Evolutionary conservation across 2,797 vertebrate genomes (phyloP), one percentile per base, ranked within the genome.

Genomic region (Momotus momota): DNA sequence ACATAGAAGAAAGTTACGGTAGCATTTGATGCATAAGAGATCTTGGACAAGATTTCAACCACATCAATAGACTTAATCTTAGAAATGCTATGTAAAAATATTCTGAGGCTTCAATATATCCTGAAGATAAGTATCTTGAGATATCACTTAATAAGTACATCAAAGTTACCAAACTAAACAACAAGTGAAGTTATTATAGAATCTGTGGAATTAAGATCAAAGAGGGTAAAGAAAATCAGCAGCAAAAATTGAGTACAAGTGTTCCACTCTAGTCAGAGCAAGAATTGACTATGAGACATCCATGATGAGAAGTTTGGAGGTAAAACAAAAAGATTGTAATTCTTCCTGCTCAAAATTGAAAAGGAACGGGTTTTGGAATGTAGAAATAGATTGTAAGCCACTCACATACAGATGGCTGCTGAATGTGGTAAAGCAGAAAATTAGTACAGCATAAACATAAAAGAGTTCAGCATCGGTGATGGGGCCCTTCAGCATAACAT

Each of bases 21-120:
- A 75, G 43, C 26, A 78, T 69, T 62, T 61, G 69, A 86, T n/a
- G 43, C 40, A 5, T 52, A 81, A 84, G 65, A 90, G 33, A 90
- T 84, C 93, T 78, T 62, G 80, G 62, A 86, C 61, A 86, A 86
- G 49, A 90, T 86, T 88, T 81, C 80, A 88, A 81, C 23, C 22
- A 4, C 46, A 93, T 65, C 38, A 77, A 57, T 10, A 70, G 85
- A 49, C 31, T 86, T 54, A 21, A 19, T 81, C 38, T 88, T 83
- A 41, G 18, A 82, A 95, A 90, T 62, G 25, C 26, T 86, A 86
- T 74, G 70, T n/a, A 94, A 95, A 95, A 94, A 83, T 91, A 86
- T 90, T 95, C 78, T 45, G 65, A 90, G 58, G 35, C 10, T 84
- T 92, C 57, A 86, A 75, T 81, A 41, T 52, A 88, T 79, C 70